Evolutionary conservation across 2,888 invertebrate species (phyloP).

Genomic region (Callyntrura sp.): DNA sequence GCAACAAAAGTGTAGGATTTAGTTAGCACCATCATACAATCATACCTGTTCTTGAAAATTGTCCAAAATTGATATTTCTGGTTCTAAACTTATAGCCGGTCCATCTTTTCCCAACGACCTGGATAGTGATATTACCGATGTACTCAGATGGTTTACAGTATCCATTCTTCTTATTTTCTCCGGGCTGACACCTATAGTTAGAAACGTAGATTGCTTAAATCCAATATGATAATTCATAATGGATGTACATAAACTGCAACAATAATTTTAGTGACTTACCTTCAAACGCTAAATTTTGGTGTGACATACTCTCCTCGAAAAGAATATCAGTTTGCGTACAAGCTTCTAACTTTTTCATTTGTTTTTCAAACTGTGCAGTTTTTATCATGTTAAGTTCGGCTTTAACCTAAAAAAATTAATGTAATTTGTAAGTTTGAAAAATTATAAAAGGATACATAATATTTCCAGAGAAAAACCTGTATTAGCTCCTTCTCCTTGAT

Average conservation of each 20-base stretch:
- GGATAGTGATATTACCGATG: slow-evolving; percentile 57
- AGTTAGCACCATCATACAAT: too few species aligned
- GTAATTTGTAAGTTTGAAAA: too few species aligned
- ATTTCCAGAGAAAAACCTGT: slow-evolving; percentile 48
- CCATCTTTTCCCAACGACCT: not conserved
- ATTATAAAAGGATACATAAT: too few species aligned
- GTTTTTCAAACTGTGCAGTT: not conserved
- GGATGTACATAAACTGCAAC: not conserved
- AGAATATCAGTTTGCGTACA: slow-evolving; percentile 20
- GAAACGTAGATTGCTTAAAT: not conserved
- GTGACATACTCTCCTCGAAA: slow-evolving; percentile 24
- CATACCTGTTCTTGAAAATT: slow-evolving; percentile 23
- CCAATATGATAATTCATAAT: not conserved
- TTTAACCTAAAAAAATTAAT: slow-evolving; percentile 44
- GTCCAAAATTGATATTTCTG: slow-evolving; percentile 13
- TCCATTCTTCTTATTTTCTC: slow-evolving; percentile 72
- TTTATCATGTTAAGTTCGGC: not conserved
- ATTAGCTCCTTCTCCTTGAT: slow-evolving; percentile 44
- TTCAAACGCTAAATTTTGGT: slow-evolving; percentile 31
- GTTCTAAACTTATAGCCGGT: slow-evolving; percentile 1
- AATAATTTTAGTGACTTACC: too few species aligned
- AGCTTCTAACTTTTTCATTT: not conserved
- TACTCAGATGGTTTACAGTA: slow-evolving; percentile 35
- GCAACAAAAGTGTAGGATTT: slow-evolving; percentile 65
- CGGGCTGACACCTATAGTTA: slow-evolving; percentile 59